Conservation (phyloP, 2,888 invertebrate genomes). For the Macrosoma leucophasiata region DNA sequence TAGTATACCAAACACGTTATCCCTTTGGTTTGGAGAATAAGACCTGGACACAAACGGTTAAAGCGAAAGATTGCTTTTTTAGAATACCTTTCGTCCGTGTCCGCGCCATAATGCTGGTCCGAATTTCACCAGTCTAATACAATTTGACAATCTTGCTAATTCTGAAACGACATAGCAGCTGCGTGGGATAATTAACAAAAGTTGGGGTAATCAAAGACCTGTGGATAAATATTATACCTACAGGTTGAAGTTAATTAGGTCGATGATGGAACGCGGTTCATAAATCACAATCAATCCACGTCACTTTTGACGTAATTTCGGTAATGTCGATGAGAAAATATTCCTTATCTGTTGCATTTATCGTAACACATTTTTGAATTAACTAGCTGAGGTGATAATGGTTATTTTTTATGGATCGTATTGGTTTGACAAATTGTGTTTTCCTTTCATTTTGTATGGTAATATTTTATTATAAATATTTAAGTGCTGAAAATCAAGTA, state of each 20-base stretch:
- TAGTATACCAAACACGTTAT: no score
- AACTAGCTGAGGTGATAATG: no score
- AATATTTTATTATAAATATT: no score
- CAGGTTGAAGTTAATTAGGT: conserved; percentile 37
- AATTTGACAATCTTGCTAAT: not conserved
- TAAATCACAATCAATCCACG: conserved; percentile 53
- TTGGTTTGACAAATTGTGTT: no score
- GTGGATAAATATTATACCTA: conserved; percentile 20
- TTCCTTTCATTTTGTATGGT: no score
- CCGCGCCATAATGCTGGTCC: not conserved
- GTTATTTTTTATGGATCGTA: no score
- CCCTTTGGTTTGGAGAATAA: no score
- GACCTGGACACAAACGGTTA: no score
- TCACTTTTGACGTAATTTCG: conserved; percentile 29
- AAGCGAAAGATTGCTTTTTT: not conserved
- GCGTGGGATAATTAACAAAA: no score
- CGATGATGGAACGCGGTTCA: conserved; percentile 31
- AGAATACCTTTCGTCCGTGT: not conserved
- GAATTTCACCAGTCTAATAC: not conserved
- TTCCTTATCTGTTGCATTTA: conserved; percentile 24
- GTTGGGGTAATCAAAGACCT: no score
- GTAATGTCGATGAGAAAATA: not conserved
- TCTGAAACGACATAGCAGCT: not conserved
- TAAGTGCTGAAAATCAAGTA: no score
- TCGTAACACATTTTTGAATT: conserved; percentile 18